Percentiles rank a stretch among this genome's conserved stretches.
phyloP scores from a whole-genome alignment of 2,797 vertebrate species.

The Acrocephalus scirpaceus region DNA sequence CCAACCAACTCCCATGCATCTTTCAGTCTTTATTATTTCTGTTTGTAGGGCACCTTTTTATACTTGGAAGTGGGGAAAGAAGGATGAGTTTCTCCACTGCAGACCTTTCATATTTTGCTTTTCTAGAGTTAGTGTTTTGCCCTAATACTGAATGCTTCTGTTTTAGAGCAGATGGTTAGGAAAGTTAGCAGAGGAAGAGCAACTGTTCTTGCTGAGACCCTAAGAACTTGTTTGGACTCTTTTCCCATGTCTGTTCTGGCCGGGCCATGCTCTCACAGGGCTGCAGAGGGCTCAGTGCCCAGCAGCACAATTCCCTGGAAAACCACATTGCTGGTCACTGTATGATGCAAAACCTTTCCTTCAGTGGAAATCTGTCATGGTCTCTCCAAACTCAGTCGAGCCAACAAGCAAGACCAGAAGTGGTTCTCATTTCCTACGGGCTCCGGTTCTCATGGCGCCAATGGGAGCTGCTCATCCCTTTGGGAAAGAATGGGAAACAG shows the following conservation, averaged over 20 bases:
- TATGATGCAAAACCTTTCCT: accelerated
- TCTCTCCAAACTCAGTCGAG: neutral
- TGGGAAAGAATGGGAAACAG: slow-evolving; percentile 19
- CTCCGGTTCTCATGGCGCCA: neutral
- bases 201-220: neutral
- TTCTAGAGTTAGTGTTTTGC: neutral
- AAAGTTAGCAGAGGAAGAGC: neutral
- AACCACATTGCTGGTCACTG: neutral
- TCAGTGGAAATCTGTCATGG: neutral
- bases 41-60: neutral
- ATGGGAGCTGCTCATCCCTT: slow-evolving; percentile 9
- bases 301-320: neutral
- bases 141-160: accelerated
- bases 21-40: neutral
- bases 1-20: neutral
- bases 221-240: neutral
- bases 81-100: neutral
- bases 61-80: neutral
- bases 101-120: neutral
- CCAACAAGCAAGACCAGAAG: neutral
- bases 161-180: neutral
- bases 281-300: neutral
- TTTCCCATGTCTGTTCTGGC: neutral
- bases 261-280: accelerated
- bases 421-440: neutral